Evolutionary conservation across 2,113 vertebrate genomes (phyloP).

Genomic region (Tragelaphus scriptus): DNA sequence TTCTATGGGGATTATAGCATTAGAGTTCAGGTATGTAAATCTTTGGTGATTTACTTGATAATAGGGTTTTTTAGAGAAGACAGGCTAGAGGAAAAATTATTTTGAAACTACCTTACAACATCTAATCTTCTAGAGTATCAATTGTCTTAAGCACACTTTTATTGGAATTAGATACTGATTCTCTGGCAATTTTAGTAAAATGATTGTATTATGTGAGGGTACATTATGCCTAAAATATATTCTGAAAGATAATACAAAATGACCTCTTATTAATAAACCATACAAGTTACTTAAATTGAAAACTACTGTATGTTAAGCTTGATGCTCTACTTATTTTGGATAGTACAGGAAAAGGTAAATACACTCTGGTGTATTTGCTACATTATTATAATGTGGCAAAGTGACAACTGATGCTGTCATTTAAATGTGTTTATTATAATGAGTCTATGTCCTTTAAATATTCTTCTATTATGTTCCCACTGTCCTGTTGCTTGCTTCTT

Average conservation of each 20-base stretch:
- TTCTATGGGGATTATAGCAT: neutral
- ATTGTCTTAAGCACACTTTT: neutral
- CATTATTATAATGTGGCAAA: too few relatives aligned
- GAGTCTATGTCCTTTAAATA: conserved; percentile 46
- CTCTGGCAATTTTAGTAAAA: neutral
- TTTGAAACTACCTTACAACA: neutral
- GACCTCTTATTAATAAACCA: neutral
- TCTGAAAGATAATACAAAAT: neutral
- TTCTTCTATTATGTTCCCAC: neutral
- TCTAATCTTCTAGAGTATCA: neutral
- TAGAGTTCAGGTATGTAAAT: neutral
- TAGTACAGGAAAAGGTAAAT: conserved; percentile 35
- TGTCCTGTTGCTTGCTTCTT: conserved; percentile 33
- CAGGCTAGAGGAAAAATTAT: neutral
- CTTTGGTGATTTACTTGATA: neutral
- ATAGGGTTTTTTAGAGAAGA: neutral
- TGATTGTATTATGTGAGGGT: neutral
- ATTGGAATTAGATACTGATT: neutral
- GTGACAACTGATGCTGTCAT: conserved; percentile 26
- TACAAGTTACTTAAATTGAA: neutral
- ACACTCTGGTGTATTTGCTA: conserved; percentile 25
- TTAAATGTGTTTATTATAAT: conserved; percentile 48
- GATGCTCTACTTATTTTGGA: neutral
- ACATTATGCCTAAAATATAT: neutral
- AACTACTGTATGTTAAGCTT: neutral